Percentiles rank a stretch among this genome's conserved stretches.
Conservation (phyloP, 2,888 invertebrate species). For the Spialia ferax region DNA sequence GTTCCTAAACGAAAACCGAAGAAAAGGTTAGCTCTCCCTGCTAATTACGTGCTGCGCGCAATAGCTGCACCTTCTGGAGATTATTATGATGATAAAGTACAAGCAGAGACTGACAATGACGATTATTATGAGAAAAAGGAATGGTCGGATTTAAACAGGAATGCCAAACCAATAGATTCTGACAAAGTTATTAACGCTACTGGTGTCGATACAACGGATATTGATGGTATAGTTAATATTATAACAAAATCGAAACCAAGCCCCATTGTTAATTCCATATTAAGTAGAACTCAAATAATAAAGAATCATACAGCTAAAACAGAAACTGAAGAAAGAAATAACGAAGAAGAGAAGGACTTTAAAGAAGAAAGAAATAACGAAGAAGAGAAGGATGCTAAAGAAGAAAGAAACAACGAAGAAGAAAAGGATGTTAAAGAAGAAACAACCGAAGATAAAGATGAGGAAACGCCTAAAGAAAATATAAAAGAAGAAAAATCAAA, state of each 20-base stretch:
- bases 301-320: constrained; percentile 23
- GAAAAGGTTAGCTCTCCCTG: constrained; percentile 72
- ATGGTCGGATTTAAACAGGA: constrained; percentile 69
- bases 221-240: constrained; percentile 72
- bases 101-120: constrained; percentile 67
- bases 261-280: constrained; percentile 52
- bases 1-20: constrained; percentile 68
- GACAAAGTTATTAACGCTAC: constrained; percentile 50
- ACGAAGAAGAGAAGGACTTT: constrained; percentile 16
- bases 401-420: constrained; percentile 13
- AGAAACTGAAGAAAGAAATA: constrained; percentile 35
- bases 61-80: constrained; percentile 68
- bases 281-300: constrained; percentile 40
- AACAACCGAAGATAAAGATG: constrained; percentile 15
- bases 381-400: constrained; percentile 3
- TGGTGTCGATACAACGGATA: constrained; percentile 57
- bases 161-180: constrained; percentile 48
- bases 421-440: constrained; percentile 34
- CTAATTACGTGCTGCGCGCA: constrained; percentile 68
- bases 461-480: constrained; percentile 16
- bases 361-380: constrained; percentile 32
- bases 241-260: constrained; percentile 57
- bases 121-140: constrained; percentile 77
- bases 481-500: constrained; percentile 39
- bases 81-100: constrained; percentile 69